phyloP scores from a whole-genome alignment of 2,113 vertebrate species.

The Zosterops pallidus region DNA sequence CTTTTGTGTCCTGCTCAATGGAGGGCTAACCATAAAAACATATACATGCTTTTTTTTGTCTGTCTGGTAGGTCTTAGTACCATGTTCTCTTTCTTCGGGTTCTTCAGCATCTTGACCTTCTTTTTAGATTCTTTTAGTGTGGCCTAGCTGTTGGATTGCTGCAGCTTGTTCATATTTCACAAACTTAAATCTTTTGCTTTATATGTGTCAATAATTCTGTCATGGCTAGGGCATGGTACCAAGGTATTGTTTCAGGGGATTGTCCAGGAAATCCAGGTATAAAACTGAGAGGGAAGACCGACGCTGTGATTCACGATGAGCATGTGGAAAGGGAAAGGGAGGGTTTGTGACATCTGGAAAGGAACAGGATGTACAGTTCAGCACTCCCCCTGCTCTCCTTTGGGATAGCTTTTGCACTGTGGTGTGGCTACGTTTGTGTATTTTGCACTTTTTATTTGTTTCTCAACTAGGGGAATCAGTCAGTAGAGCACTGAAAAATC shows the following conservation, averaged over 20 bases:
- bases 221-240: background rate
- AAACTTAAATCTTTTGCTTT: background rate
- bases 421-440: background rate
- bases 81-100: background rate
- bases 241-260: background rate
- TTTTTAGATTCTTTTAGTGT: background rate
- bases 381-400: background rate
- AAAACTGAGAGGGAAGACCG: background rate
- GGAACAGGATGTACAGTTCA: background rate
- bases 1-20: background rate
- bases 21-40: constrained; percentile 2
- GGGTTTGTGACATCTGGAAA: background rate
- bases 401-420: background rate
- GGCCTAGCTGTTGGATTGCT: background rate
- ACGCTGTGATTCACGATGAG: background rate
- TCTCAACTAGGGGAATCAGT: background rate
- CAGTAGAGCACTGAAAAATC: background rate
- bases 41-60: background rate
- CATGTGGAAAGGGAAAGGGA: background rate
- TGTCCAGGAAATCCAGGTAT: background rate
- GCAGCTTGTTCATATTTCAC: background rate
- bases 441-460: background rate
- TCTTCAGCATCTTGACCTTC: background rate
- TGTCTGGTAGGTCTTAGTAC: background rate
- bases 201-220: background rate